Evolutionary conservation across 2,113 vertebrate species (phyloP), one percentile per base, ranked within the genome.

Genomic region (Gulo gulo): DNA sequence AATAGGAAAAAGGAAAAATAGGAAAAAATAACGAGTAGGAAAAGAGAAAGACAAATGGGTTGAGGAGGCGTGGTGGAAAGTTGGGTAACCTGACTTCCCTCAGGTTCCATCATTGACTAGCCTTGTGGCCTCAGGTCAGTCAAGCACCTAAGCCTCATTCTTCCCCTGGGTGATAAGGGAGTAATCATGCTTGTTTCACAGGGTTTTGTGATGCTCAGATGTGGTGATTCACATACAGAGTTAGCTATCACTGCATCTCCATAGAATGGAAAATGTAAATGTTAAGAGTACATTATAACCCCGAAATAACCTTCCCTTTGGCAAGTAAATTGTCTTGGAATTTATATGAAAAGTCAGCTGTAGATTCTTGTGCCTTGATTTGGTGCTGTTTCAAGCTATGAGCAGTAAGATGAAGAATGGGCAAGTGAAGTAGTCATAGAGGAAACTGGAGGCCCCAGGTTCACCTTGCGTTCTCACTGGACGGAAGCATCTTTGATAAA

Each of bases 91-190:
- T 36, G 52, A 7, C 39, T 85, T 91, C 50, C 50, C 57, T 34
- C 4, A 1, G 0, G 6, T 4, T 6, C 61, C 36, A 2, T 34
- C 11, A 20, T 0, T 65, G 12, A 23, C 29, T 23, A 1, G 34
- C 50, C 61, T 63, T 63, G 45, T 20, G 16, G 31, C 18, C 4
- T 23, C 36, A 34, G 34, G 24, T n/a, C 16, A 11, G 16, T 10
- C 45, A 21, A 36, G 26, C 45, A 74, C 6, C 63, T 26, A 36
- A 29, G 45, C 52, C 39, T 87, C n/a, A 1, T 47, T 89, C 21
- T 85, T 71, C 59, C 47, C 29, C 80, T 18, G 36, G 71, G 0
- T 96, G 42, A 42, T 8, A 5, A 13, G 6, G 34, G 23, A 79
- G 29, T 63, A 7, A 18, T 67, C 52, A 2, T 7, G 31, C 55